A percentile compares a stretch with the other conserved stretches of the same genome.
Evolutionary conservation across 2,888 invertebrate species (phyloP).

Genomic region (Chrysina gloriosa): DNA sequence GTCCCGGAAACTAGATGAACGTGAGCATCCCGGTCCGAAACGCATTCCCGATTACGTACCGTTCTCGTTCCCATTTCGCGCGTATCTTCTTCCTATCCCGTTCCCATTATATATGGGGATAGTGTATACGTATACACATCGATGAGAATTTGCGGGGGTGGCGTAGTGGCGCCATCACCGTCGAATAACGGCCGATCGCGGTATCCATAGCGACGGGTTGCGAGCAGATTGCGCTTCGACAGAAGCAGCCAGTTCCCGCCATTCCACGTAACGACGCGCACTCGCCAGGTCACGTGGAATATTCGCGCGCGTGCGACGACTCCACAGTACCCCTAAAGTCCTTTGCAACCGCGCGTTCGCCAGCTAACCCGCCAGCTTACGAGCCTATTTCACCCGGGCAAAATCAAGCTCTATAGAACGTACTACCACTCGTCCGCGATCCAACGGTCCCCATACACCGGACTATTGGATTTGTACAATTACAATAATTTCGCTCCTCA

Average conservation of each 20-base stretch:
- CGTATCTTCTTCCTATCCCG: constrained; percentile 22
- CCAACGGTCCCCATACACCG: not conserved
- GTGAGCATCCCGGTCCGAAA: constrained; percentile 22
- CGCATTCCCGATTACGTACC: not conserved
- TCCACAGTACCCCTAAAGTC: constrained; percentile 57
- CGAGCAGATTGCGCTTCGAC: constrained; percentile 57
- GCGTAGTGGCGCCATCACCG: constrained; percentile 62
- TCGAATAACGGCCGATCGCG: constrained; percentile 60
- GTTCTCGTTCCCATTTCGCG: not conserved
- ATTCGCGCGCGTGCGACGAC: constrained; percentile 61
- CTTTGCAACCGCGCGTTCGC: constrained; percentile 50
- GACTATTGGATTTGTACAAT: constrained; percentile 11
- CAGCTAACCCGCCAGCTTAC: constrained; percentile 28
- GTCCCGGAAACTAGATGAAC: not conserved
- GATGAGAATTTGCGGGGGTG: constrained; percentile 53
- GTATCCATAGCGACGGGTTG: constrained; percentile 64
- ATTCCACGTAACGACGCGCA: constrained; percentile 64
- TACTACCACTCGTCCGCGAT: constrained; percentile 59
- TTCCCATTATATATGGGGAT: constrained; percentile 9
- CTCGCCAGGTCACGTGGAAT: constrained; percentile 63
- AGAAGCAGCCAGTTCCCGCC: constrained; percentile 60
- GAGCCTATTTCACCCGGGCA: constrained; percentile 57
- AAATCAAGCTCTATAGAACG: constrained; percentile 51
- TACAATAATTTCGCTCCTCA: not conserved
- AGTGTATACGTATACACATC: constrained; percentile 20